phyloP scores from a whole-genome alignment of 1,140 invertebrate species.

The Habropoda laboriosa region DNA sequence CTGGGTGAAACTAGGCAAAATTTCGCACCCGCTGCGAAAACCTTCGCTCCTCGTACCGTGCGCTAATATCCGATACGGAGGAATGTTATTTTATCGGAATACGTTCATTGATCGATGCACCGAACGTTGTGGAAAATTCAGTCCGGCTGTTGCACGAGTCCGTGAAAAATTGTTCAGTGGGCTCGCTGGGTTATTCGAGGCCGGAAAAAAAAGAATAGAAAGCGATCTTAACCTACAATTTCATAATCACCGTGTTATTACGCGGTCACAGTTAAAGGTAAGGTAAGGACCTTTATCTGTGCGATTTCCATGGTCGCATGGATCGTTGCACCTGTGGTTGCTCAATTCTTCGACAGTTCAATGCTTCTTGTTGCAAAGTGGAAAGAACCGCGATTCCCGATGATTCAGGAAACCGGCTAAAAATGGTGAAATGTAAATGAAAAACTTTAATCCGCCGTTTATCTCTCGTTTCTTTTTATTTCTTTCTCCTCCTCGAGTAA shows the following conservation, averaged over 20 bases:
- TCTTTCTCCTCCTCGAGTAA: too few relatives aligned
- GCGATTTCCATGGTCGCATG: constrained; percentile 9
- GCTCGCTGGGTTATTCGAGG: too few relatives aligned
- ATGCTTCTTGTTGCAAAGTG: neutral
- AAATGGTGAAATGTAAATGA: neutral
- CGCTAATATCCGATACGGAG: too few relatives aligned
- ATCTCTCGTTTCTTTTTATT: too few relatives aligned
- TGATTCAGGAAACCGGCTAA: neutral
- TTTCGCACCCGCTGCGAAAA: neutral
- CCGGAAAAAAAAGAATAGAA: constrained; percentile 41
- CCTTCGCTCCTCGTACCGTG: too few relatives aligned
- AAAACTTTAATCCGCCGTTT: too few relatives aligned
- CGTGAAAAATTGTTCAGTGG: neutral
- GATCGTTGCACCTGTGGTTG: constrained; percentile 11
- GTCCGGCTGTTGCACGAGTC: neutral
- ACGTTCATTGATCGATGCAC: too few relatives aligned
- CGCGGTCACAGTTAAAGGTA: neutral
- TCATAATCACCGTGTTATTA: constrained; percentile 50
- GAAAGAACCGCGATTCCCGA: neutral
- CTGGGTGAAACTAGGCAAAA: neutral
- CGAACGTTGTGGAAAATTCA: too few relatives aligned
- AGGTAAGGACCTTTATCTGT: constrained; percentile 28
- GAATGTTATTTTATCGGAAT: too few relatives aligned
- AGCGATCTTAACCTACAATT: constrained; percentile 44
- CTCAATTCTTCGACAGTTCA: neutral